phyloP scores from a whole-genome alignment of 1,140 invertebrate genomes.

The Macrocentrus cingulum region DNA sequence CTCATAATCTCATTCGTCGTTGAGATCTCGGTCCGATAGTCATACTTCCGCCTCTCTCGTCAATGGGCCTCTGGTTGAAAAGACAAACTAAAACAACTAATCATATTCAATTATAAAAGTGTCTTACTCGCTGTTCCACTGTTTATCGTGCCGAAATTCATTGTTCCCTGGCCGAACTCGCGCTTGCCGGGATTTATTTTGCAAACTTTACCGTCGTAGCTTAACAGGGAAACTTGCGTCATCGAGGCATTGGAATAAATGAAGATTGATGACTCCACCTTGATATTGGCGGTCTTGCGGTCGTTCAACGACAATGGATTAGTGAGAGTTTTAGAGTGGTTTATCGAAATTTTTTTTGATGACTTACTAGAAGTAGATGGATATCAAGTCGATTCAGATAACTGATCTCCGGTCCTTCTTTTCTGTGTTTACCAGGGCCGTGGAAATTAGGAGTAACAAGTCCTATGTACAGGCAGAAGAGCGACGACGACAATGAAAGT shows the following conservation, averaged over 20 bases:
- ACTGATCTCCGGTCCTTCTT: no score
- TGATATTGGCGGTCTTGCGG: constrained; percentile 61
- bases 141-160: constrained; percentile 78
- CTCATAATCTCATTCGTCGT: constrained; percentile 27
- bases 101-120: no score
- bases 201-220: constrained; percentile 73
- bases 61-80: constrained; percentile 60
- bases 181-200: constrained; percentile 59
- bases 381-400: no score
- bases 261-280: constrained; percentile 67
- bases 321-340: no score
- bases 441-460: no score
- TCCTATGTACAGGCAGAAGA: no score
- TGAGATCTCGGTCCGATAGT: constrained; percentile 57
- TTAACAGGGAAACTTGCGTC: constrained; percentile 70
- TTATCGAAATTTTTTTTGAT: no score
- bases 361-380: no score
- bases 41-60: constrained; percentile 64
- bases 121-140: no score
- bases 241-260: constrained; percentile 75
- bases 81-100: constrained; percentile 63
- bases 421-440: no score
- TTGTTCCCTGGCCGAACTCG: constrained; percentile 61
- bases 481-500: no score
- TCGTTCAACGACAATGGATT: no score